Base-by-base conservation (phyloP, 2,113 vertebrate species). In the Marcusenius ussheri region DNA sequence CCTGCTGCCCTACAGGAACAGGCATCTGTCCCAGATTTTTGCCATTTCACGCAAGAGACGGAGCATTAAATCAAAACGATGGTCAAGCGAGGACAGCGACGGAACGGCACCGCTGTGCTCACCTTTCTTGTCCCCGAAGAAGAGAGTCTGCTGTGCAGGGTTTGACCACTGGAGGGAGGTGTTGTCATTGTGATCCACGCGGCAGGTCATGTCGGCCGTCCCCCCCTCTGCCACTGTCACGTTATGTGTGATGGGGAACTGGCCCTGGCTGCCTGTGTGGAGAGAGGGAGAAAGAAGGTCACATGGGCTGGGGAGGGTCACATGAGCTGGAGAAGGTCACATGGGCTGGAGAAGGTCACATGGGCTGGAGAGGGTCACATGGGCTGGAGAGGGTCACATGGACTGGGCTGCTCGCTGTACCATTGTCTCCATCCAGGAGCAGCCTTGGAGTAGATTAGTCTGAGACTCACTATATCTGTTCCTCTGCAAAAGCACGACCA, bases 91-190 rank as follows among this genome's bases (percentile, higher is more conserved):
- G 24, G 35, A 58, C 50, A 21, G 27, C 9, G 58, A 31, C 9
- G 24, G 56, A 45, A 39, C 56, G 2, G 27, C 88, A 15, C 15
- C 27, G 11, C 24, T 11, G 6, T 31, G 17, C 88, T 80, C 74
- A 97, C 97, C 97, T 97, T 97, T 97, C 93, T 97, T 97, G 94
- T 97, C 96, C 87, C 97, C 96, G 21, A 97, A 97, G 93, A 97
- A 97, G 17, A 96, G 94, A 0, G 97, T 97, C 93, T 97, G 97
- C 94, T 97, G 97, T 96, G 98, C 98, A 94, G 98, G 98, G 96
- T 99, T 99, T 95, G 98, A 99, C 98, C 98, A 99, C 98, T 99
- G 98, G 97, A 99, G 98, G 98, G 98, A 99, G 95, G 98, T 99
- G 97, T 99, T 99, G 97, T 99, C 98, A 97, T 99, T 99, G 96